Conservation (phyloP, 2,888 invertebrate species). For the Amphipyra tragopoginis region DNA sequence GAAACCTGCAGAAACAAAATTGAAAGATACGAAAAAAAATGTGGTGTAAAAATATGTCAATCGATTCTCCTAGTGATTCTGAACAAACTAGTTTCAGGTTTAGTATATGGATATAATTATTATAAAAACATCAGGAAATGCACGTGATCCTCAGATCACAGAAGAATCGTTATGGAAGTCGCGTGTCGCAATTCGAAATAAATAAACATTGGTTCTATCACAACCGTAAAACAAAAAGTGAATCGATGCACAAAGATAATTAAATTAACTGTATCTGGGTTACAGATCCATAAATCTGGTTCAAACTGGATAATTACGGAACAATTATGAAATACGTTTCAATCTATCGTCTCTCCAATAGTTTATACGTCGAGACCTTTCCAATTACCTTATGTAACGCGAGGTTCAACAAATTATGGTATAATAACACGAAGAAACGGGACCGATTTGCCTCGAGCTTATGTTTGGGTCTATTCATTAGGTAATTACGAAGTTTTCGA, state of each 20-base stretch:
- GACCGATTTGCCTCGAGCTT: conserved; percentile 62
- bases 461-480: conserved; percentile 68
- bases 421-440: conserved; percentile 61
- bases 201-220: conserved; percentile 23
- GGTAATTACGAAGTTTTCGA: conserved; percentile 73
- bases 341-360: conserved; percentile 68
- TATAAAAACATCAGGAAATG: too few species aligned
- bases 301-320: conserved; percentile 72
- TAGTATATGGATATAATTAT: too few species aligned
- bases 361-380: conserved; percentile 62
- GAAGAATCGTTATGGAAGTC: neutral
- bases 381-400: conserved; percentile 72
- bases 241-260: conserved; percentile 41
- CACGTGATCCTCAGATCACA: neutral
- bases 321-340: conserved; percentile 75
- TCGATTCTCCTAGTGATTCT: too few species aligned
- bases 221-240: conserved; percentile 33
- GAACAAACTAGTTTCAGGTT: too few species aligned
- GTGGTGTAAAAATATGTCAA: too few species aligned
- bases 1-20: too few species aligned
- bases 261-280: conserved; percentile 62
- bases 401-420: conserved; percentile 65
- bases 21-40: too few species aligned
- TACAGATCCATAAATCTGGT: conserved; percentile 72
- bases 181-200: conserved; percentile 9